Evolutionary conservation across 2,797 vertebrate genomes (phyloP).

Genomic region (Pangasius djambal): DNA sequence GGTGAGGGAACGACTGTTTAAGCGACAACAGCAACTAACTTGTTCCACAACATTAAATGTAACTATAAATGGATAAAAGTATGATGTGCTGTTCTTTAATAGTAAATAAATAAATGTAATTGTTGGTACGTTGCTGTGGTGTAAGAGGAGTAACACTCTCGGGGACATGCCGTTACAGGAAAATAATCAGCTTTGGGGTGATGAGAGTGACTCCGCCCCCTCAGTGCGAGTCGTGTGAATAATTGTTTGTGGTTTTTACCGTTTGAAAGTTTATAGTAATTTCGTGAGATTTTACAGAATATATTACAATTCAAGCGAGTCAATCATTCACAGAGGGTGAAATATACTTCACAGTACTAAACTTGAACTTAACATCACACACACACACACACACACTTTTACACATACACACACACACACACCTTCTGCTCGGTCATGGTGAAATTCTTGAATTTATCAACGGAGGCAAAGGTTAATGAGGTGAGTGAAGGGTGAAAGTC

Average conservation of each 20-base stretch:
- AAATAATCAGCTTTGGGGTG: background rate
- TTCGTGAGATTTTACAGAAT: slow-evolving; percentile 24
- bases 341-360: slow-evolving; percentile 43
- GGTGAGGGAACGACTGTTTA: background rate
- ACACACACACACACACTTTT: background rate
- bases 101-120: background rate
- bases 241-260: background rate
- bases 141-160: background rate
- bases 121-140: background rate
- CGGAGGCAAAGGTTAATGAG: slow-evolving; percentile 59
- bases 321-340: slow-evolving; percentile 55
- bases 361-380: slow-evolving; percentile 16
- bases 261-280: background rate
- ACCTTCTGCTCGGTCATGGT: slow-evolving; percentile 41
- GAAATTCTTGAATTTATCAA: slow-evolving; percentile 58
- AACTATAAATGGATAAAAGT: background rate
- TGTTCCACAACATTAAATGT: background rate
- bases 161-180: background rate
- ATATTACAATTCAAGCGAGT: slow-evolving; percentile 31
- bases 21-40: background rate
- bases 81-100: background rate
- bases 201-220: background rate
- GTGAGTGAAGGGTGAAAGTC: slow-evolving; percentile 46
- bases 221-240: background rate
- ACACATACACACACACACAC: background rate